Base-by-base conservation (phyloP, 64 coral and sea anemone genomes). In the Acropora tenuis region DNA sequence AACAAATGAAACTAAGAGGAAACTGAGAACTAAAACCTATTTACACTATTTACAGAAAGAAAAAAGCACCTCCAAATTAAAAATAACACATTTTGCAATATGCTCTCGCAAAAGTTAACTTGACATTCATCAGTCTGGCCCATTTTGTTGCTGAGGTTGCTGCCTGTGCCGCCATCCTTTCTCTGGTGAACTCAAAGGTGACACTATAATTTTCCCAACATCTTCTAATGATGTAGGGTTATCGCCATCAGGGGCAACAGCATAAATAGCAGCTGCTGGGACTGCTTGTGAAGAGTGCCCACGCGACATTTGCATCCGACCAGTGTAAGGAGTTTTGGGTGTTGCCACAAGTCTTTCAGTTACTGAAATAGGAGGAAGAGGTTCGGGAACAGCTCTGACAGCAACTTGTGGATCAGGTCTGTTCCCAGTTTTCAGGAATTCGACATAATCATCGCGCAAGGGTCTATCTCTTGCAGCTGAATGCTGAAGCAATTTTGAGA, bases 331-430 rank as follows among this genome's bases (percentile, higher is more conserved):
- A 48, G 82, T 17, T 48, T 85, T 85, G 1, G 94, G 87, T 7
- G 94, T 82, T 47, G 67, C 74, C 8, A 40, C 53, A 42, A 96
- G 69, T 88, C 75, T 81, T n/a, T 97, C 95, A 73, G 82, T 81
- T 13, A 57, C 30, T 41, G 95, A 77, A 73, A 97, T 97, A 2
- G 95, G 95, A 20, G 95, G 95, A 30, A 97, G 57, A 2, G 95
- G 95, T 12, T 97, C 95, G 13, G 95, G 95, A 3, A 88, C 95
- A 46, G 95, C 92, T 49, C 77, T 76, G 17, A 97, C 95, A 83
- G 94, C 95, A 3, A 97, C 92, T 46, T 96, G 91, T 77, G 97
- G 97, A 19, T 99, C 97, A 55, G 97, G 78, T 44, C 92, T 93
- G 2, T 57, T 79, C 41, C 97, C 97, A 71, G 89, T 96, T 92